Evolutionary conservation across 30 jellyfish, hydroid and myxozoan species (phyloP).

Genomic region (Turritopsis rubra): DNA sequence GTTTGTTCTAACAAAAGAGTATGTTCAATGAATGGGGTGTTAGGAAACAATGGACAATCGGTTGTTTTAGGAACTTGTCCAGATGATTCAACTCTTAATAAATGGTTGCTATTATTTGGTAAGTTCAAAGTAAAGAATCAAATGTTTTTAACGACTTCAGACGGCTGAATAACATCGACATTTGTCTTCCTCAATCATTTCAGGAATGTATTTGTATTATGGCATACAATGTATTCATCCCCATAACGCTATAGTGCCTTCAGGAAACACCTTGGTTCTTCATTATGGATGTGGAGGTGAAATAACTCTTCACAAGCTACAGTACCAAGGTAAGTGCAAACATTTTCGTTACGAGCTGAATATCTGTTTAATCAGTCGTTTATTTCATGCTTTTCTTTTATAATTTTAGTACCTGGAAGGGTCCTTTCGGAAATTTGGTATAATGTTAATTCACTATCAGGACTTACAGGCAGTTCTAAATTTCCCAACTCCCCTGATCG

Average conservation of each 20-base stretch:
- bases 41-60: not conserved
- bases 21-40: not conserved
- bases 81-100: not conserved
- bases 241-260: not conserved
- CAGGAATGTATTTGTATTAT: not conserved
- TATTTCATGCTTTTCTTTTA: not conserved
- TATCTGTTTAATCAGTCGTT: not conserved
- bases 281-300: not conserved
- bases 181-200: too few relatives aligned
- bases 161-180: not conserved
- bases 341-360: too few relatives aligned
- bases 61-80: slow-evolving; percentile 7
- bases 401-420: not conserved
- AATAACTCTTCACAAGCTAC: not conserved
- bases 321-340: not conserved
- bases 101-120: not conserved
- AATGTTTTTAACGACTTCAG: not conserved
- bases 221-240: not conserved
- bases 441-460: not conserved
- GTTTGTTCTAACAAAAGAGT: slow-evolving; percentile 3
- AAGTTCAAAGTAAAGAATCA: not conserved
- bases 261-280: not conserved
- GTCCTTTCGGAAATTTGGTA: not conserved
- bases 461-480: not conserved
- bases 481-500: not conserved